Evolutionary conservation across 1,140 invertebrate species (phyloP).

Genomic region (Lysiphlebus fabarum): DNA sequence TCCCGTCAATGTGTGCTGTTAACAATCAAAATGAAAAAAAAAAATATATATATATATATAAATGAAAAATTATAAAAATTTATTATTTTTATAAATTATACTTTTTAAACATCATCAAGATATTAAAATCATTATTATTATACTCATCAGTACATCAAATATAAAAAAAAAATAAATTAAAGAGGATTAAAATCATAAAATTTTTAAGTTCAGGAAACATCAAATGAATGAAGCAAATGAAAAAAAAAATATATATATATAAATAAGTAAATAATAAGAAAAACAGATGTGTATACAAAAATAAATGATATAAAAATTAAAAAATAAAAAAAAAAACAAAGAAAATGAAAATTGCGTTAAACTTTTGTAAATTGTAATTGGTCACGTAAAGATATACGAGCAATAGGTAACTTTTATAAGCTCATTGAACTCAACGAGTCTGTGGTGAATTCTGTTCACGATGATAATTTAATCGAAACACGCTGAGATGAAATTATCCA

Average conservation of each 20-base stretch:
- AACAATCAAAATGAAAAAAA: slow-evolving; percentile 50
- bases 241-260: background rate
- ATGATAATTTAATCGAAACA: slow-evolving; percentile 28
- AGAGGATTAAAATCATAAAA: too few relatives aligned
- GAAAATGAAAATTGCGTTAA: slow-evolving; percentile 20
- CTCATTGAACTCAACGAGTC: slow-evolving; percentile 21
- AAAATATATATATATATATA: too few relatives aligned
- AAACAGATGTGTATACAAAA: too few relatives aligned
- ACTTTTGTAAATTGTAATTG: slow-evolving; percentile 25
- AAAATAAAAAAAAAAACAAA: background rate
- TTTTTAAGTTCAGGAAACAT: too few relatives aligned
- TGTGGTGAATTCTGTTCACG: slow-evolving; percentile 16
- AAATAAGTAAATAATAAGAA: too few relatives aligned
- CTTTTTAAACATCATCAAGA: background rate
- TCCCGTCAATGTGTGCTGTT: slow-evolving; percentile 91
- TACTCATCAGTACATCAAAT: too few relatives aligned
- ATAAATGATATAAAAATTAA: too few relatives aligned
- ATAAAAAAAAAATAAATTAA: too few relatives aligned
- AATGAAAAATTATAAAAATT: too few relatives aligned
- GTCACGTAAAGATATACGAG: slow-evolving; percentile 22
- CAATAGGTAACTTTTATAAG: slow-evolving; percentile 24
- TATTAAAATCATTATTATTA: too few relatives aligned
- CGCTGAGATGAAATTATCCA: slow-evolving; percentile 29
- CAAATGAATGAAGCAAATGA: background rate
- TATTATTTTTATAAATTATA: background rate